Evolutionary conservation across 37 sponge, comb jelly and placozoan species (phyloP), one percentile per base, ranked within the genome.

Genomic region (Corticium candelabrum): DNA sequence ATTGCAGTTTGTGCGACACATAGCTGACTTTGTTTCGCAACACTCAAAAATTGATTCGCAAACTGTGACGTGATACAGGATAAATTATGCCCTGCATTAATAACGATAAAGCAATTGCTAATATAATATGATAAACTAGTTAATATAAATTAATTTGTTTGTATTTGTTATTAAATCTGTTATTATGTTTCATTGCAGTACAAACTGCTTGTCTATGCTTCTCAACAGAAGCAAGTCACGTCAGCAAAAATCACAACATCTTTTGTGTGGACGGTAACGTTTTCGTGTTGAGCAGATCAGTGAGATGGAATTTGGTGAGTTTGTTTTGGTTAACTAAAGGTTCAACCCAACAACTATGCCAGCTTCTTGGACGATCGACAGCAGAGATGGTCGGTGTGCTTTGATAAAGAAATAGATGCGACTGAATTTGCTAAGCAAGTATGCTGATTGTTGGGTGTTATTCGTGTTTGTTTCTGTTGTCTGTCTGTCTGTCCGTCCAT

Each of bases 291-390:
- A n/a, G n/a, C n/a, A n/a, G n/a, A n/a, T n/a, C n/a, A n/a, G n/a
- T n/a, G n/a, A n/a, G n/a, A n/a, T n/a, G n/a, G n/a, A n/a, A n/a
- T n/a, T n/a, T n/a, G n/a, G n/a, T n/a, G n/a, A n/a, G n/a, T n/a
- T n/a, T n/a, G n/a, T n/a, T n/a, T n/a, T n/a, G n/a, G n/a, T n/a
- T n/a, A n/a, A n/a, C n/a, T n/a, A 43, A 38, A 89, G 90, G 79
- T 90, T 5, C 94, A 95, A 77, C 81, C 80, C 27, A 78, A 68
- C 37, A 89, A 91, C 77, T 95, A 89, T 78, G 93, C 85, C 39
- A 91, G 90, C 88, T 92, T 95, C 85, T 89, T 90, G 82, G 96
- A 95, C 80, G 92, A 95, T 50, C 85, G 84, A 77, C 82, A 90
- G 40, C 89, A 84, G 82, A 87, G 87, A 7, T 94, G 95, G 95